Evolutionary conservation across 2,888 invertebrate genomes (phyloP).

Genomic region (Arrhopalites spinosus): DNA sequence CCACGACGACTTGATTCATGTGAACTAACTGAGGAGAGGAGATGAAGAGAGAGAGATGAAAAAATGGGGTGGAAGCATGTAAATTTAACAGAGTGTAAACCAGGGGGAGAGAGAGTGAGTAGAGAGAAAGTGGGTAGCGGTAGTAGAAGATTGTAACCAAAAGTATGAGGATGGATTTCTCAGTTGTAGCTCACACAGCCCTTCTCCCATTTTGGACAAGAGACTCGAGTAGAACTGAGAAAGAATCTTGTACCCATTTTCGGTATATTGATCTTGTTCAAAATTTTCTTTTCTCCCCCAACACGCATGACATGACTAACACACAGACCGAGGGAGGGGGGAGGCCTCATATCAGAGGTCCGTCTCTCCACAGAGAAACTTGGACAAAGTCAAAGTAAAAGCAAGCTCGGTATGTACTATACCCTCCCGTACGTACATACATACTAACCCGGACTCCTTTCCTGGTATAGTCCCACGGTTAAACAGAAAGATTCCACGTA

Average conservation of each 20-base stretch:
- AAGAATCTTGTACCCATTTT: constrained; percentile 27
- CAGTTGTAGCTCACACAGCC: not conserved
- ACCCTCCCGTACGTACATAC: not conserved
- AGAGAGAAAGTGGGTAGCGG: not conserved
- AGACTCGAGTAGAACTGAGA: not conserved
- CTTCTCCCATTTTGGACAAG: constrained; percentile 26
- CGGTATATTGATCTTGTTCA: constrained; percentile 23
- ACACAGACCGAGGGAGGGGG: not conserved
- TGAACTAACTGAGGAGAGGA: not conserved
- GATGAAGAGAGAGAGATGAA: constrained; percentile 6
- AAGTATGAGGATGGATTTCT: constrained; percentile 4
- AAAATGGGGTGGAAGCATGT: constrained; percentile 27
- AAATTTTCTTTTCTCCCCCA: not conserved
- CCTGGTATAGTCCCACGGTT: too few relatives aligned
- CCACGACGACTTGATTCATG: not conserved
- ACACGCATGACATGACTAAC: constrained; percentile 5
- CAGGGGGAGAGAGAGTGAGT: constrained; percentile 9
- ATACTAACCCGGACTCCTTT: too few relatives aligned
- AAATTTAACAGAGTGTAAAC: not conserved
- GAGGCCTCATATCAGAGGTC: too few relatives aligned
- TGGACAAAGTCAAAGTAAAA: too few relatives aligned
- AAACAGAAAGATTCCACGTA: too few relatives aligned
- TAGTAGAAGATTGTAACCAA: constrained; percentile 10
- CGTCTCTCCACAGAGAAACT: not conserved
- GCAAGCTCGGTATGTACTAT: not conserved